A percentile compares a stretch with the other conserved stretches of the same genome.
Evolutionary conservation across 2,888 invertebrate species (phyloP).

Genomic region (Neoscelio sp.): DNA sequence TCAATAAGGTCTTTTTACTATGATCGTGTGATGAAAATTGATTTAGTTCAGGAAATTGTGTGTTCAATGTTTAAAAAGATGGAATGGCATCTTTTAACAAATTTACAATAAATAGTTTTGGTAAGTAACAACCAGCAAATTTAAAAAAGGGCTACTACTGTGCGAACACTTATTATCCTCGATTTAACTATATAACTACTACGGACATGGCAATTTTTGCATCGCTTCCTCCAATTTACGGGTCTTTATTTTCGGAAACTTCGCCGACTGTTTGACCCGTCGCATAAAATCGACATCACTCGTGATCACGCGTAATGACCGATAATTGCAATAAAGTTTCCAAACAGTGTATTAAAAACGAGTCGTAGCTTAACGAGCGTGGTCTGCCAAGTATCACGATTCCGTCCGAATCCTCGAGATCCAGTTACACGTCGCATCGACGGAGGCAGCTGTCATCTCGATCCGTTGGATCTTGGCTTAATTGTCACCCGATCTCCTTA

Average conservation of each 20-base stretch:
- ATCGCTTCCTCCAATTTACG: constrained; percentile 50
- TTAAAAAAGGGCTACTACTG: too few relatives aligned
- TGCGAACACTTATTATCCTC: too few relatives aligned
- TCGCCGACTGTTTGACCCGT: constrained; percentile 48
- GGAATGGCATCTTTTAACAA: too few relatives aligned
- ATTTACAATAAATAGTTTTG: too few relatives aligned
- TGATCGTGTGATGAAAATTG: too few relatives aligned
- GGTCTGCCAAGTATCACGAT: constrained; percentile 25
- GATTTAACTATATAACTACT: constrained; percentile 49
- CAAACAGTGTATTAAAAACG: constrained; percentile 43
- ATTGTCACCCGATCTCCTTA: constrained; percentile 74
- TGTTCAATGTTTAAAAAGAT: too few relatives aligned
- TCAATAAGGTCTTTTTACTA: too few relatives aligned
- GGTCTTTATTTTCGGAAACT: constrained; percentile 46
- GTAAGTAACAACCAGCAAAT: too few relatives aligned
- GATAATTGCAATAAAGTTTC: constrained; percentile 52
- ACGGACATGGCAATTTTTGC: constrained; percentile 46
- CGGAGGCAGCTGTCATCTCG: constrained; percentile 65
- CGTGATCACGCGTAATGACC: constrained; percentile 53
- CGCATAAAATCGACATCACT: constrained; percentile 52
- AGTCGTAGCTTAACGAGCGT: not conserved
- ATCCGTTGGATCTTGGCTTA: constrained; percentile 67
- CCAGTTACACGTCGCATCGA: constrained; percentile 59
- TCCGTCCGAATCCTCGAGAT: constrained; percentile 27
- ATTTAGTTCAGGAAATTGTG: too few relatives aligned